phyloP scores from a whole-genome alignment of 2,113 vertebrate species.

The Tamias sibiricus region DNA sequence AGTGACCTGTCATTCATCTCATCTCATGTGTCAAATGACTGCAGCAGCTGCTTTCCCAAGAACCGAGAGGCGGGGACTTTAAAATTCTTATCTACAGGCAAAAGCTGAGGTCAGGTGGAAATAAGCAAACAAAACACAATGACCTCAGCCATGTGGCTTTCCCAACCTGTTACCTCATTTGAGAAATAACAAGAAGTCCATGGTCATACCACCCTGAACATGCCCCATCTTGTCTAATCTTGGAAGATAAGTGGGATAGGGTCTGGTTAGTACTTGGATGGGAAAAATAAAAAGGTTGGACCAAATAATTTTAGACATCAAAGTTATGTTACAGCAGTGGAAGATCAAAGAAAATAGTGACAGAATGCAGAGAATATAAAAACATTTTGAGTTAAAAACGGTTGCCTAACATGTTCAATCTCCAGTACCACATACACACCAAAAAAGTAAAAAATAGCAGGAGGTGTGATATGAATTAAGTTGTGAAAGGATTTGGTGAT shows the following conservation, averaged over 20 bases:
- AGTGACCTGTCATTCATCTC: neutral
- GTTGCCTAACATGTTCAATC: neutral
- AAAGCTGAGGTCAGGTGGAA: neutral
- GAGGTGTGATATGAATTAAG: neutral
- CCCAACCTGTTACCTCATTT: neutral
- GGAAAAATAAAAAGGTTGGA: conserved; percentile 14
- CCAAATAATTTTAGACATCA: neutral
- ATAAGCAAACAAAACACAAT: neutral
- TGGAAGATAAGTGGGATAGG: neutral
- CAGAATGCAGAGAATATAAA: conserved; percentile 43
- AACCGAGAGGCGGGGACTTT: neutral
- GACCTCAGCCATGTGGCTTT: neutral
- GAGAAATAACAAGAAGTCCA: conserved; percentile 40
- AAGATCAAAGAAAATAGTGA: conserved; percentile 12
- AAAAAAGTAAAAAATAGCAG: neutral
- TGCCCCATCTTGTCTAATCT: neutral
- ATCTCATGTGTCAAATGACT: neutral
- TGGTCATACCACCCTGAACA: neutral
- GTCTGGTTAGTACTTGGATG: neutral
- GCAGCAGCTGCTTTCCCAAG: neutral
- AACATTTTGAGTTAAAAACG: neutral
- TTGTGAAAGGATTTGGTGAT: conserved; percentile 14
- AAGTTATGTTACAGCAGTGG: conserved; percentile 37
- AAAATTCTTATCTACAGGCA: neutral
- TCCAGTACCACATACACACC: neutral